These are phyloP conservation scores for Drosophila kokeensis DNA, from an alignment of 2,888 invertebrate species.

Conservation along the genomic window DNA sequence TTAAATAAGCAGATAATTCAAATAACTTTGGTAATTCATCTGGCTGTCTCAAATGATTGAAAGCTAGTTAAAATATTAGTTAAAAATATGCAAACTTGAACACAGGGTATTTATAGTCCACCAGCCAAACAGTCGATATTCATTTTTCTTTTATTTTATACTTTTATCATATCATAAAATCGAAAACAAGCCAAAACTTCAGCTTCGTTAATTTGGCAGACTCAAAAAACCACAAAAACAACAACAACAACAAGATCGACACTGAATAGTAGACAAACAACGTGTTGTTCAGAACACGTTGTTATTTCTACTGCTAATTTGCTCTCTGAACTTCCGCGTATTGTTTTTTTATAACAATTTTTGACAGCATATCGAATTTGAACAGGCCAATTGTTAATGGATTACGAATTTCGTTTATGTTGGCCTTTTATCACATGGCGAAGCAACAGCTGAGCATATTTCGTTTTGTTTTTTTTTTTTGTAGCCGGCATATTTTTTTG, in stretches of 20 bases:
- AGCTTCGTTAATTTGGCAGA: conserved; percentile 7
- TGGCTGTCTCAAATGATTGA: neutral
- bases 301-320: conserved; percentile 12
- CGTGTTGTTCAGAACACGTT: conserved; percentile 22
- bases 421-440: conserved; percentile 13
- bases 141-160: neutral
- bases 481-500: conserved; percentile 46
- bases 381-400: conserved; percentile 23
- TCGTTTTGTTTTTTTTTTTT: neutral
- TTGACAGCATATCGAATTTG: conserved; percentile 35
- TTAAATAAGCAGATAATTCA: neutral
- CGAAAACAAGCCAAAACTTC: conserved; percentile 34
- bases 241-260: conserved; percentile 1
- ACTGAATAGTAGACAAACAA: conserved; percentile 24
- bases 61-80: neutral
- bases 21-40: neutral
- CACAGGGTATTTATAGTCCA: conserved; percentile 3
- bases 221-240: neutral
- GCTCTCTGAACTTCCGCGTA: conserved; percentile 53
- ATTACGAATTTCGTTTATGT: conserved; percentile 19
- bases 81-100: no score
- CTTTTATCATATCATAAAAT: conserved; percentile 23
- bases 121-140: neutral
- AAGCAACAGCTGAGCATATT: conserved; percentile 56
- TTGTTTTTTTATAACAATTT: conserved; percentile 26